Conservation (phyloP, 2,888 invertebrate species). For the Blomia tropicalis region DNA sequence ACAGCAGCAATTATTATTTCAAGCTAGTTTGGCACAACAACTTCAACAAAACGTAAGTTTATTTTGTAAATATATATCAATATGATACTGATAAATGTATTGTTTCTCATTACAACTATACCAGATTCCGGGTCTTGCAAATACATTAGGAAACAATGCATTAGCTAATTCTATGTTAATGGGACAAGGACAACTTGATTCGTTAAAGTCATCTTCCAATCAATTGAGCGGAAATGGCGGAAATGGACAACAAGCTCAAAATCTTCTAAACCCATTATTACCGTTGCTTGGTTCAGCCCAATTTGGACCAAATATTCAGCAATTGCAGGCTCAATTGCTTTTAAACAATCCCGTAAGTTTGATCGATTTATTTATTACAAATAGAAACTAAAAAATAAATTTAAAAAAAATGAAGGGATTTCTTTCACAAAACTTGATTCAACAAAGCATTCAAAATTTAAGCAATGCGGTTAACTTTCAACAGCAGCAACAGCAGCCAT, state of each 20-base stretch:
- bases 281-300: background rate
- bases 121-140: background rate
- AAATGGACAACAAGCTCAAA: too few relatives aligned
- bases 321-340: background rate
- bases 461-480: background rate
- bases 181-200: background rate
- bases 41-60: constrained; percentile 6
- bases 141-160: background rate
- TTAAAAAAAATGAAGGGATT: background rate
- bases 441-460: constrained; percentile 10
- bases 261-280: background rate
- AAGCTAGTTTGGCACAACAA: constrained; percentile 6
- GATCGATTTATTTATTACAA: background rate
- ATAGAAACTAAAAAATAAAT: background rate
- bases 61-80: too few relatives aligned
- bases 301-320: background rate
- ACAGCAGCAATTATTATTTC: constrained; percentile 1
- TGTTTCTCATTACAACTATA: too few relatives aligned
- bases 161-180: background rate
- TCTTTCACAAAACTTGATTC: background rate
- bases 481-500: background rate
- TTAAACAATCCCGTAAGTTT: background rate
- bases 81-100: too few relatives aligned
- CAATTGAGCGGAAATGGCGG: background rate
- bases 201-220: background rate